Conservation (phyloP, 2,797 vertebrate species). For the Bovichtus variegatus region DNA sequence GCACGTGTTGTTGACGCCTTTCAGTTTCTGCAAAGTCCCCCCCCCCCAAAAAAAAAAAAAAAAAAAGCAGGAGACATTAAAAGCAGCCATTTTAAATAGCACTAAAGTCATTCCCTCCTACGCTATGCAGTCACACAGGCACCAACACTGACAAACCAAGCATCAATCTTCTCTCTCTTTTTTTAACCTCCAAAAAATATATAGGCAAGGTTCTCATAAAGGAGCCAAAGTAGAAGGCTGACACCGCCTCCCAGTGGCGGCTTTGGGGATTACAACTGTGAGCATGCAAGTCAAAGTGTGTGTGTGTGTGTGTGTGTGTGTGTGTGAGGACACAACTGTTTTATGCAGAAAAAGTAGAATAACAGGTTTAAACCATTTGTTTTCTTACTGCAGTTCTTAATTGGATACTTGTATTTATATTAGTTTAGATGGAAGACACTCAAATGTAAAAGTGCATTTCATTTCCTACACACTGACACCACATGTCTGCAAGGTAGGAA, state of each 20-base stretch:
- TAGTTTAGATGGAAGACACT: neutral
- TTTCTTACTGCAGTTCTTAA: neutral
- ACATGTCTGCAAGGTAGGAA: neutral
- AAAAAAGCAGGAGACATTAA: slow-evolving; percentile 75
- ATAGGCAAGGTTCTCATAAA: slow-evolving; percentile 51
- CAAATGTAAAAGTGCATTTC: neutral
- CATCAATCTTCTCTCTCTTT: slow-evolving; percentile 81
- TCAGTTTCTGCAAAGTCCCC: slow-evolving; percentile 60
- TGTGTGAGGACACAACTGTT: neutral
- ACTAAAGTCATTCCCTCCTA: slow-evolving; percentile 82
- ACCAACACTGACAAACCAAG: slow-evolving; percentile 83
- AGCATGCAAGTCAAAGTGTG: neutral
- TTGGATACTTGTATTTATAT: neutral
- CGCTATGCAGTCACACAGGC: slow-evolving; percentile 84
- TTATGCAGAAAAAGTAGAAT: neutral
- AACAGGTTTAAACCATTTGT: neutral
- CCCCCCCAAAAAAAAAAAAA: no score
- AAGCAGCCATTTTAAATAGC: slow-evolving; percentile 86
- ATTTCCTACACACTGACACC: neutral
- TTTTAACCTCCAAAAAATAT: slow-evolving; percentile 70
- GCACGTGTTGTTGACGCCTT: slow-evolving; percentile 69
- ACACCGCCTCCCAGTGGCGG: slow-evolving; percentile 73
- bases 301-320: neutral
- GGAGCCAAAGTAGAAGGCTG: slow-evolving; percentile 50
- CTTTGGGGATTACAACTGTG: slow-evolving; percentile 33